Percentiles rank a stretch among this genome's conserved stretches.
phyloP scores from a whole-genome alignment of 2,888 invertebrate genomes.

The Tipula unca region DNA sequence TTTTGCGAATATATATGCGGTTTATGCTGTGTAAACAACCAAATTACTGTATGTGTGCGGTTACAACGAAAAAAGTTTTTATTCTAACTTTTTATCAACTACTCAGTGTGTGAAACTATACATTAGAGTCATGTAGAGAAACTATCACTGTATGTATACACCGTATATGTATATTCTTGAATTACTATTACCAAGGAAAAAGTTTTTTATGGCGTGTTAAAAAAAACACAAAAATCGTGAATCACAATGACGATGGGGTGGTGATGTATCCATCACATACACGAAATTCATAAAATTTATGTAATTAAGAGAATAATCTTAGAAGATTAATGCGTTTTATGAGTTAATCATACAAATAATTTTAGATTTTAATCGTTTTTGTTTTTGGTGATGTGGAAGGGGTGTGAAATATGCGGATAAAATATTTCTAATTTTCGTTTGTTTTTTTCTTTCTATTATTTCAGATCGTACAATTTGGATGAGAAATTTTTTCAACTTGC shows the following conservation, averaged over 20 bases:
- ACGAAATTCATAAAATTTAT: neutral
- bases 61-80: neutral
- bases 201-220: neutral
- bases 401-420: neutral
- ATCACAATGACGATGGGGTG: neutral
- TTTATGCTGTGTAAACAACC: neutral
- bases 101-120: neutral
- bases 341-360: neutral
- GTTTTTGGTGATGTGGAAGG: neutral
- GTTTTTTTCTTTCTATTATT: constrained; percentile 30
- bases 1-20: neutral
- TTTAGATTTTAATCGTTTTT: neutral
- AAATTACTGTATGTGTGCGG: neutral
- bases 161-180: neutral
- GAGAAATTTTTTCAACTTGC: constrained; percentile 61
- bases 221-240: neutral
- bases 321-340: neutral
- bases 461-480: constrained; percentile 64
- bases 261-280: neutral
- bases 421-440: neutral
- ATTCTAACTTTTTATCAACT: neutral
- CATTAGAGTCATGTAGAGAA: neutral
- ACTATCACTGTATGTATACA: neutral
- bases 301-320: neutral
- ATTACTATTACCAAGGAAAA: neutral